Percentiles rank a stretch among this genome's conserved stretches.
phyloP scores from a whole-genome alignment of 1,140 invertebrate genomes.

The Magallana angulata region DNA sequence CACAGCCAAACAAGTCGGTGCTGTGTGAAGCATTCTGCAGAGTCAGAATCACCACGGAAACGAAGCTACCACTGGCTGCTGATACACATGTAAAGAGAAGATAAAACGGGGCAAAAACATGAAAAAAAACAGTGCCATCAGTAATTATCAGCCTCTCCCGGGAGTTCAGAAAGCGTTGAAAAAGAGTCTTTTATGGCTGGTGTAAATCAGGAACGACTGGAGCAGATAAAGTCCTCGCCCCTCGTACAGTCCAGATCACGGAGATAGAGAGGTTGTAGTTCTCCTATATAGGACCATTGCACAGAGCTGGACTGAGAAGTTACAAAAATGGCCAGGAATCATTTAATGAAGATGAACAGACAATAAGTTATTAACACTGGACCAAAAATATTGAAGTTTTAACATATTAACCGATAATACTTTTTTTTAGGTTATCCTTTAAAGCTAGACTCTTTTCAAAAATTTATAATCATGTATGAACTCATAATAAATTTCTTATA shows the following conservation, averaged over 20 bases:
- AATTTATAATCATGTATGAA: no score
- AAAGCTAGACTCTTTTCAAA: no score
- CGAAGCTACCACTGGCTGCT: neutral
- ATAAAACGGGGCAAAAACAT: neutral
- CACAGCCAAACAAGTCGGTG: neutral
- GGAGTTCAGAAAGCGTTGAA: conserved; percentile 27
- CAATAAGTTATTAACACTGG: no score
- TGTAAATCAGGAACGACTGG: neutral
- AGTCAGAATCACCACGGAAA: conserved; percentile 29
- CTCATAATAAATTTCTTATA: no score
- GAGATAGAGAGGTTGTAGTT: neutral
- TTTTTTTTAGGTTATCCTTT: no score
- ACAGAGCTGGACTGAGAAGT: neutral
- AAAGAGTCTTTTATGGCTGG: conserved; percentile 6
- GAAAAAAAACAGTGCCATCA: conserved; percentile 28
- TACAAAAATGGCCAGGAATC: neutral
- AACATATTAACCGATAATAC: no score
- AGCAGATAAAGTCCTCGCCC: neutral
- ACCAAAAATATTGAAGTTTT: no score
- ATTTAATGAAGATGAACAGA: neutral
- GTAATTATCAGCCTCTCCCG: conserved; percentile 28
- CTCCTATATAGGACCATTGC: neutral
- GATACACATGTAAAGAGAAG: conserved; percentile 26
- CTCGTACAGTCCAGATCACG: neutral
- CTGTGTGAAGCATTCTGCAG: neutral